Evolutionary conservation across 2,888 invertebrate species (phyloP), one percentile per base, ranked within the genome.

Genomic region (Amblyjoppa proteus): DNA sequence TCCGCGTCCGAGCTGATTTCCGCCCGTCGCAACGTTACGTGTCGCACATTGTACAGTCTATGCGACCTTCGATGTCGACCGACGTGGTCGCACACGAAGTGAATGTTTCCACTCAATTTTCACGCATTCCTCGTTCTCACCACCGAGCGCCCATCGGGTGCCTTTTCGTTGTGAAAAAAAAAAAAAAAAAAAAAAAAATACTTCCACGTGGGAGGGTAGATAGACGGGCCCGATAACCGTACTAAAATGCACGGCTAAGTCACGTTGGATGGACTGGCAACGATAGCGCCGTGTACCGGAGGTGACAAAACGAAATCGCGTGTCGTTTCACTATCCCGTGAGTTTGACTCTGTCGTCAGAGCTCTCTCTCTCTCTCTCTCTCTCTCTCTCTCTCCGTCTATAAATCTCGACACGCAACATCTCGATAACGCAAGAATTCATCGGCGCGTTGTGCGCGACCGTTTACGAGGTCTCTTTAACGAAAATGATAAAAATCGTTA

Each of bases 1-100:
- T 85, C 78, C 85, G 77, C 66, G 75, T 81, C 69, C 4, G 9
- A 73, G 76, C 28, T 28, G 31, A 74, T 56, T 84, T 84, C 84
- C 77, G 81, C 28, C 66, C 41, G 31, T 64, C 76, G 25, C 20
- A 11, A 11, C 41, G 34, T 41, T 45, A 73, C 61, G 64, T 68
- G n/a, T 64, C 2, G 64, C 31, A 45, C 49, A 64, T 49, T 64
- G 56, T 51, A 28, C 28, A 66, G 51, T 28, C 16, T 45, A 11
- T 41, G 41, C 61, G 53, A 56, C 81, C 84, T 84, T 81, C 81
- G 53, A 34, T 78, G 16, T 13, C 66, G 38, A 41, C 56, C 64
- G 16, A 11, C 66, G 75, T 16, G 34, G 20, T 13, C 41, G 20
- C 25, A 38, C 41, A 66, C 53, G 51, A 69, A 20, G 53, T 31